A percentile compares a stretch with the other conserved stretches of the same genome.
These are phyloP conservation scores for Acinonyx jubatus DNA, from an alignment of 2,113 vertebrate genomes.

Conservation along the genomic window DNA sequence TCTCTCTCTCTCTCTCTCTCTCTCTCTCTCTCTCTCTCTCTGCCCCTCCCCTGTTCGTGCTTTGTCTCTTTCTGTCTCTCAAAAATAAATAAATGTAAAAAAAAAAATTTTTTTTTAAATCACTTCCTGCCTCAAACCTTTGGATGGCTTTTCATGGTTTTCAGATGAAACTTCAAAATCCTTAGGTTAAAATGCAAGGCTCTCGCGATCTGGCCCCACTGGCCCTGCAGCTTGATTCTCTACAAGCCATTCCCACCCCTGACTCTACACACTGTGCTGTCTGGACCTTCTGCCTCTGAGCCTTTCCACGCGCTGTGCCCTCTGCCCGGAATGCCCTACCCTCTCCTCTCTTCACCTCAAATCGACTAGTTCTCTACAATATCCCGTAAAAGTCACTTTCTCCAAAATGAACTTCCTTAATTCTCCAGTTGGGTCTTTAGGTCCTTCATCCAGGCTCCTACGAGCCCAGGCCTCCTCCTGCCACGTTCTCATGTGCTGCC, in stretches of 20 bases:
- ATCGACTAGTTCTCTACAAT: not conserved
- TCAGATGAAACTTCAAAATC: not conserved
- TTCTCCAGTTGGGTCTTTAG: not conserved
- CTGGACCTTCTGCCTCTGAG: not conserved
- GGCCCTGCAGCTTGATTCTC: not conserved
- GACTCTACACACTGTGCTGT: fast-evolving
- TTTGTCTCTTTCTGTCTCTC: too few species aligned
- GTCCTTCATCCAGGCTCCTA: not conserved
- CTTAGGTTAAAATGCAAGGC: not conserved
- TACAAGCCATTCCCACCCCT: not conserved
- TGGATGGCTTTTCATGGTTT: not conserved
- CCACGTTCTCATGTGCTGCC: not conserved
- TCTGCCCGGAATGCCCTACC: not conserved
- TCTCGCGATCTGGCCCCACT: not conserved
- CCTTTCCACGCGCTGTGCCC: not conserved
- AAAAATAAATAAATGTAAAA: too few species aligned
- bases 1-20: too few species aligned
- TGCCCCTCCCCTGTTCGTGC: too few species aligned
- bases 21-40: too few species aligned
- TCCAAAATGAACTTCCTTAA: not conserved
- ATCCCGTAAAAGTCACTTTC: not conserved
- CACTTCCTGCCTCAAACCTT: not conserved
- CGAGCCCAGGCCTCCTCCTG: not conserved
- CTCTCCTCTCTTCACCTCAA: not conserved
- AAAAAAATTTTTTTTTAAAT: not conserved